phyloP scores from a whole-genome alignment of 2,888 invertebrate species.

The Cenopis cana region DNA sequence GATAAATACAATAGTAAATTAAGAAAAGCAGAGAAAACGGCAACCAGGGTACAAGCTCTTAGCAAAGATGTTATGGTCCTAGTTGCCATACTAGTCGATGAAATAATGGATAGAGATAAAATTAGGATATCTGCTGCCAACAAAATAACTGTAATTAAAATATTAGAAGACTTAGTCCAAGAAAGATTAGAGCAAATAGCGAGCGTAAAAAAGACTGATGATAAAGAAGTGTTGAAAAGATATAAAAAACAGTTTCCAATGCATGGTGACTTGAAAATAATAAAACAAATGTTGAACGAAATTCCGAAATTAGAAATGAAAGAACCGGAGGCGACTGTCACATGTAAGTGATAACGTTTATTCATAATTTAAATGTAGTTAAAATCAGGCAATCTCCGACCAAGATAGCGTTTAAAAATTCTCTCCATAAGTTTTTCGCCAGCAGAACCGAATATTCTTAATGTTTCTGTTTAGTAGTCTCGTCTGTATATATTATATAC shows the following conservation, averaged over 20 bases:
- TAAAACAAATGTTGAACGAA: constrained; percentile 2
- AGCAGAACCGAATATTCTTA: too few relatives aligned
- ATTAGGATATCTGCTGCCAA: background rate
- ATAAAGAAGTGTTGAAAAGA: background rate
- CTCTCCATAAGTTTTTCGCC: too few relatives aligned
- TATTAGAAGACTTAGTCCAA: background rate
- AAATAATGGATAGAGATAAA: constrained; percentile 7
- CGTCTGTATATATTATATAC: too few relatives aligned
- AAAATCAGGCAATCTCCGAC: too few relatives aligned
- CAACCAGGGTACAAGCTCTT: background rate
- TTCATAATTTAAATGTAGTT: too few relatives aligned
- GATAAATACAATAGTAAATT: constrained; percentile 19
- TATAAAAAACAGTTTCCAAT: constrained; percentile 4
- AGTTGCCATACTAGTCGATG: constrained; percentile 1
- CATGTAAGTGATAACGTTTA: background rate
- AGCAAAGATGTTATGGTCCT: constrained; percentile 10
- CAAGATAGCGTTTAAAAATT: too few relatives aligned
- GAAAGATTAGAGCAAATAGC: constrained; percentile 18
- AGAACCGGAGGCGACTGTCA: background rate
- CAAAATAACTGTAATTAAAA: background rate
- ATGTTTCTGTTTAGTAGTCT: too few relatives aligned
- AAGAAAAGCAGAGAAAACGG: background rate
- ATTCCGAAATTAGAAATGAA: background rate
- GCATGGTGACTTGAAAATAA: background rate
- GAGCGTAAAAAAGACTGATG: background rate